phyloP scores from a whole-genome alignment of 1,140 invertebrate genomes.

The Drosophila azteca region DNA sequence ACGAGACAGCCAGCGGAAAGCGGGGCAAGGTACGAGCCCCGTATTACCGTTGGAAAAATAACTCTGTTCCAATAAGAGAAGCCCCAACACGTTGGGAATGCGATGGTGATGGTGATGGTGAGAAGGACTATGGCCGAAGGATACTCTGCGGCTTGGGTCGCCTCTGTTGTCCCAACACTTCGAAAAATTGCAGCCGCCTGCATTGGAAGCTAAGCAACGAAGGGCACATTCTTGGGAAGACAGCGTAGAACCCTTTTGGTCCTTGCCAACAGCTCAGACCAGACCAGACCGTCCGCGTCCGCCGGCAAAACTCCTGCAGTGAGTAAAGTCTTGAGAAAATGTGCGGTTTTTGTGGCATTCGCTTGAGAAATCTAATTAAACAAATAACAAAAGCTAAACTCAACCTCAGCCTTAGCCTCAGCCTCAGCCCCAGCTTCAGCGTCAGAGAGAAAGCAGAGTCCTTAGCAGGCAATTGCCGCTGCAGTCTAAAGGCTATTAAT shows the following conservation, averaged over 20 bases:
- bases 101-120: neutral
- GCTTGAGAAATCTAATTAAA: conserved; percentile 82
- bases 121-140: conserved; percentile 36
- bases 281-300: neutral
- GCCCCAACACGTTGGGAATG: neutral
- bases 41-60: conserved; percentile 58
- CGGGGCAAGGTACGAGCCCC: neutral
- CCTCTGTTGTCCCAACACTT: neutral
- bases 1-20: conserved; percentile 37
- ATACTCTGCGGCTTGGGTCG: conserved; percentile 51
- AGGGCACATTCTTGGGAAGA: conserved; percentile 28
- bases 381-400: conserved; percentile 69
- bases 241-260: neutral
- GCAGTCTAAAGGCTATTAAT: conserved; percentile 45
- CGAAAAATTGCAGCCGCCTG: conserved; percentile 64
- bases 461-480: neutral
- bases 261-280: neutral
- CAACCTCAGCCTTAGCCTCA: conserved; percentile 27
- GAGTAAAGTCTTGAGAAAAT: conserved; percentile 68
- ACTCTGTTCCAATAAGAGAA: conserved; percentile 65
- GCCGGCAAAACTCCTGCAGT: neutral
- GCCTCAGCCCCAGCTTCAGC: conserved; percentile 14
- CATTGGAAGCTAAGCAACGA: conserved; percentile 52
- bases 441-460: neutral
- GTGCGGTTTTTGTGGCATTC: conserved; percentile 73